Evolutionary conservation across 2,888 invertebrate genomes (phyloP).

Genomic region (Hemicrepidius hirtus): DNA sequence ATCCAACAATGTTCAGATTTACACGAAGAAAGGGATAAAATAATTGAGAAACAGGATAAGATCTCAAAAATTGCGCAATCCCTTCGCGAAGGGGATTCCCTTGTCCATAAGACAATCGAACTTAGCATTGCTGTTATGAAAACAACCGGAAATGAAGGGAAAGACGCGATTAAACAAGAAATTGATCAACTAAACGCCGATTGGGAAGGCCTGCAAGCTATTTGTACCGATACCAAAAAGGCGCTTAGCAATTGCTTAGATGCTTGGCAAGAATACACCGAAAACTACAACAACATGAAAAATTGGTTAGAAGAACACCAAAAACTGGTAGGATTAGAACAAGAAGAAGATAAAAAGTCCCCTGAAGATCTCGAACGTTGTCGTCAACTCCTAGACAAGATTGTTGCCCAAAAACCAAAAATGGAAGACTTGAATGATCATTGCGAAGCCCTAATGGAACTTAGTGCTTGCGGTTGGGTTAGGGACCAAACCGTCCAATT

Average conservation of each 20-base stretch:
- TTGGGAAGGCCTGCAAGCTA: conserved; percentile 87
- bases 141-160: conserved; percentile 88
- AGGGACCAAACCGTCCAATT: conserved; percentile 90
- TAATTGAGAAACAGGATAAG: conserved; percentile 84
- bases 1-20: conserved; percentile 90
- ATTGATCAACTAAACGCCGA: conserved; percentile 86
- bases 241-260: conserved; percentile 84
- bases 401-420: conserved; percentile 83
- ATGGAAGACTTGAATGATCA: conserved; percentile 90
- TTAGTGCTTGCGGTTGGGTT: conserved; percentile 88
- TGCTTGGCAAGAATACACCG: conserved; percentile 88
- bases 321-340: conserved; percentile 78
- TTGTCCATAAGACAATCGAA: conserved; percentile 84
- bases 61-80: conserved; percentile 81
- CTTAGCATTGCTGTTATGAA: conserved; percentile 84
- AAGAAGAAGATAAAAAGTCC: conserved; percentile 83
- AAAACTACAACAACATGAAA: conserved; percentile 82
- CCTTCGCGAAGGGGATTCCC: conserved; percentile 82
- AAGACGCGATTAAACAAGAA: conserved; percentile 87
- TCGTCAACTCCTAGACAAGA: conserved; percentile 84
- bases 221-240: conserved; percentile 85
- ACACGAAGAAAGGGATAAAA: conserved; percentile 89
- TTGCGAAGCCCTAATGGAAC: conserved; percentile 90
- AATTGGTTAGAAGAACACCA: conserved; percentile 84
- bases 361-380: conserved; percentile 86